Percentiles rank a stretch among this genome's conserved stretches.
These are phyloP conservation scores for Volucella bombylans DNA, from an alignment of 2,888 invertebrate species.

Conservation along the genomic window DNA sequence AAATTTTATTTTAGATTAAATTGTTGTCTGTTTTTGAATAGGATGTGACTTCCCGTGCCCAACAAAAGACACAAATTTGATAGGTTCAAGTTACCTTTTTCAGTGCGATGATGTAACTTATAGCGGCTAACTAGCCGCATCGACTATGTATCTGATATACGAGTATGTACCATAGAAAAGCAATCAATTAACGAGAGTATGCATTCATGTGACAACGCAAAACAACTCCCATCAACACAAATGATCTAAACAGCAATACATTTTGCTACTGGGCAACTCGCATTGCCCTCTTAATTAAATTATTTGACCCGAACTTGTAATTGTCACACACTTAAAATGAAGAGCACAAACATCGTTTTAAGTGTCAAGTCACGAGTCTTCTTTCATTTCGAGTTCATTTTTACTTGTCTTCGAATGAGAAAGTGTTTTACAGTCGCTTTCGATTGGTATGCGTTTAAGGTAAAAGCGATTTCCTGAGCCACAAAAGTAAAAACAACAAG, in stretches of 20 bases:
- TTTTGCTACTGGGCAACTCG: conserved; percentile 31
- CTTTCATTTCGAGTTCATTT: conserved; percentile 23
- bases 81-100: conserved; percentile 35
- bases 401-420: conserved; percentile 47
- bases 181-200: conserved; percentile 11
- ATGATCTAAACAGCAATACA: neutral
- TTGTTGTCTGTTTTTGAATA: conserved; percentile 14
- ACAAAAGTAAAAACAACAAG: conserved; percentile 21
- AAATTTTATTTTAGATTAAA: conserved; percentile 11
- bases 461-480: conserved; percentile 56
- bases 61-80: conserved; percentile 24
- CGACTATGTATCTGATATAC: neutral
- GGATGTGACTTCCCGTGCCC: conserved; percentile 45
- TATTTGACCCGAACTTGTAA: conserved; percentile 60
- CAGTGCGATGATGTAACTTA: conserved; percentile 43
- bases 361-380: conserved; percentile 51
- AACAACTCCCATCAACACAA: conserved; percentile 7
- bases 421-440: conserved; percentile 58
- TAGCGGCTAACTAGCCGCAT: neutral
- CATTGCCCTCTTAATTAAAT: conserved; percentile 62
- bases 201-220: neutral
- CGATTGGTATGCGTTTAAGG: conserved; percentile 55
- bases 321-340: conserved; percentile 50
- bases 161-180: conserved; percentile 1
- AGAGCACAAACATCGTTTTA: conserved; percentile 31